phyloP scores from a whole-genome alignment of 2,797 vertebrate genomes.

The Serranus cabrilla region DNA sequence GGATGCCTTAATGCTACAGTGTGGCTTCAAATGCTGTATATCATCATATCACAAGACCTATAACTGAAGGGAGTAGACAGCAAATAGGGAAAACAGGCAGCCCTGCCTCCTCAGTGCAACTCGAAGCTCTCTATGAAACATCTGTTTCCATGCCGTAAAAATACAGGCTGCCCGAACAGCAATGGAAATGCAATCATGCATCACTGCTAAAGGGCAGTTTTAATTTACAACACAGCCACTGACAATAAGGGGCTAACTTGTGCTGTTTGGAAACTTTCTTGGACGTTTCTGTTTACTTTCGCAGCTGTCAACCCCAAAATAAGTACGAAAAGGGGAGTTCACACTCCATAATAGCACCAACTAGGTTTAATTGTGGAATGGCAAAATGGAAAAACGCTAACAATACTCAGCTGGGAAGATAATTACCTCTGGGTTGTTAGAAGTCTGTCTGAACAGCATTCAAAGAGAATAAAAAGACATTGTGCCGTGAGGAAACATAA shows the following conservation, averaged over 20 bases:
- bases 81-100: constrained; percentile 57
- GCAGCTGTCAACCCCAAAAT: constrained; percentile 35
- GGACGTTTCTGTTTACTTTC: constrained; percentile 53
- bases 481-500: constrained; percentile 43
- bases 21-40: constrained; percentile 30
- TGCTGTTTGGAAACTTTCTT: constrained; percentile 69
- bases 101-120: constrained; percentile 61
- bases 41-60: constrained; percentile 53
- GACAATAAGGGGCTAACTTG: constrained; percentile 61
- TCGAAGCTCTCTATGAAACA: constrained; percentile 72
- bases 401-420: constrained; percentile 28
- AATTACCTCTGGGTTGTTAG: constrained; percentile 38
- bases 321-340: constrained; percentile 1
- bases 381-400: constrained; percentile 40
- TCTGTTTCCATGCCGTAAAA: constrained; percentile 81
- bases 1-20: constrained; percentile 14
- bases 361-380: constrained; percentile 28
- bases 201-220: constrained; percentile 60
- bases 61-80: constrained; percentile 38
- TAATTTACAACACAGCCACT: constrained; percentile 57
- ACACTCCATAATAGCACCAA: constrained; percentile 7
- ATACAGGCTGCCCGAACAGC: constrained; percentile 59
- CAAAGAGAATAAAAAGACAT: constrained; percentile 46
- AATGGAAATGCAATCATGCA: constrained; percentile 80
- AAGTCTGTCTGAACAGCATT: constrained; percentile 35